A percentile compares a stretch with the other conserved stretches of the same genome.
These are phyloP conservation scores for Papilio xuthus DNA, from an alignment of 1,140 invertebrate species.

Conservation along the genomic window DNA sequence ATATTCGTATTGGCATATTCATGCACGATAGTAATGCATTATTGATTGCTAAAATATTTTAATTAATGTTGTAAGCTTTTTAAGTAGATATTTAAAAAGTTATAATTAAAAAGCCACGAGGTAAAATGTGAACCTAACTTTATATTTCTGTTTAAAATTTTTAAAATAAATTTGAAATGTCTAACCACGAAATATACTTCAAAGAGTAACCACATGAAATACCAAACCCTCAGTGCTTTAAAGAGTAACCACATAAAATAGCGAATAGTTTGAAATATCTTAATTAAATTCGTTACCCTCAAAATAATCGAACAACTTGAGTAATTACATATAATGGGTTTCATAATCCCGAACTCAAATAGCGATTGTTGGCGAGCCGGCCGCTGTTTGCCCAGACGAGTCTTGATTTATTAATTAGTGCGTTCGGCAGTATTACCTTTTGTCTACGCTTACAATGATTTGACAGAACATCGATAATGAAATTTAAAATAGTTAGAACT, in stretches of 20 bases:
- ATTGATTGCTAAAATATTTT: no score
- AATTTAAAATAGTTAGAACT: no score
- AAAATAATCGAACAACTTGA: conserved; percentile 35
- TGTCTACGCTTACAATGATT: conserved; percentile 52
- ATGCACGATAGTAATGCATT: no score
- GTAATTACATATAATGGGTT: conserved; percentile 62
- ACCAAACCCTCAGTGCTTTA: neutral
- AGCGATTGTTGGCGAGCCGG: conserved; percentile 51
- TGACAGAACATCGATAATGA: conserved; percentile 28
- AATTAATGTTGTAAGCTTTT: no score
- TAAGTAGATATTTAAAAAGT: no score
- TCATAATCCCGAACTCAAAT: conserved; percentile 59
- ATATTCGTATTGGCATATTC: no score
- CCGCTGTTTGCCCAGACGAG: conserved; percentile 69
- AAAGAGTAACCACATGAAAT: neutral
- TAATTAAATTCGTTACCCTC: conserved; percentile 41
- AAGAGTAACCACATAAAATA: conserved; percentile 3
- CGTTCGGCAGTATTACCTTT: conserved; percentile 63
- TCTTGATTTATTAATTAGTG: conserved; percentile 75
- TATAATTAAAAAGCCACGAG: no score
- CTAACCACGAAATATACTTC: neutral
- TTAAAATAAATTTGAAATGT: neutral
- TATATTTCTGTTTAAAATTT: neutral
- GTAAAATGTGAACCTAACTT: no score
- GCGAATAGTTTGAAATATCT: conserved; percentile 20